Evolutionary conservation across 2,113 vertebrate genomes (phyloP).

Genomic region (Laticauda colubrina): DNA sequence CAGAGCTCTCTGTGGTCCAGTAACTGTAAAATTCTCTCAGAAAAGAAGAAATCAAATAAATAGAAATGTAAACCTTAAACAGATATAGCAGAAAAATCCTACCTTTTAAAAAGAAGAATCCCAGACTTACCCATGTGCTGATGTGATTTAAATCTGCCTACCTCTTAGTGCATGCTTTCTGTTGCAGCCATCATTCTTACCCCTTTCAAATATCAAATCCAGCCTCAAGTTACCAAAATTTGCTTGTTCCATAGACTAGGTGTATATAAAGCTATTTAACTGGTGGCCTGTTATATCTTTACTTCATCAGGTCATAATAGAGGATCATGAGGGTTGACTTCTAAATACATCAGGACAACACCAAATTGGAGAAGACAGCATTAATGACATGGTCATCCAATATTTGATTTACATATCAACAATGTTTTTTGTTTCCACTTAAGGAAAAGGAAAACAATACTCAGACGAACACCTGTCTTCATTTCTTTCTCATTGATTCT

Average conservation of each 20-base stretch:
- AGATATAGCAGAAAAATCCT: neutral
- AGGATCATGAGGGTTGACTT: neutral
- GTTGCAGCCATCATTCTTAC: neutral
- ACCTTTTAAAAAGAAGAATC: neutral
- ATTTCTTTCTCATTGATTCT: neutral
- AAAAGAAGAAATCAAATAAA: neutral
- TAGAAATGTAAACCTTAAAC: neutral
- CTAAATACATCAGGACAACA: neutral
- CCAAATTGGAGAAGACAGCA: neutral
- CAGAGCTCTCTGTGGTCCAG: neutral
- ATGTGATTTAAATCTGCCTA: neutral
- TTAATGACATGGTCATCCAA: neutral
- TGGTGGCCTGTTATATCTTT: too few species aligned
- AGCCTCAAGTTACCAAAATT: neutral
- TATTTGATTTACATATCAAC: neutral
- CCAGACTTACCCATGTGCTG: neutral
- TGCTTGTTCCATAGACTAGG: neutral
- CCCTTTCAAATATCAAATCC: neutral
- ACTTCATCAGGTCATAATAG: neutral
- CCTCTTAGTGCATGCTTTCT: neutral
- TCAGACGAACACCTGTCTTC: neutral
- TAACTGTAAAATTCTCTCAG: neutral
- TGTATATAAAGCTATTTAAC: neutral
- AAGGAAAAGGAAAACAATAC: neutral
- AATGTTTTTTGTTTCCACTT: neutral